Conservation (phyloP, 2,797 vertebrate genomes). For the Scomberomorus guttatus region DNA sequence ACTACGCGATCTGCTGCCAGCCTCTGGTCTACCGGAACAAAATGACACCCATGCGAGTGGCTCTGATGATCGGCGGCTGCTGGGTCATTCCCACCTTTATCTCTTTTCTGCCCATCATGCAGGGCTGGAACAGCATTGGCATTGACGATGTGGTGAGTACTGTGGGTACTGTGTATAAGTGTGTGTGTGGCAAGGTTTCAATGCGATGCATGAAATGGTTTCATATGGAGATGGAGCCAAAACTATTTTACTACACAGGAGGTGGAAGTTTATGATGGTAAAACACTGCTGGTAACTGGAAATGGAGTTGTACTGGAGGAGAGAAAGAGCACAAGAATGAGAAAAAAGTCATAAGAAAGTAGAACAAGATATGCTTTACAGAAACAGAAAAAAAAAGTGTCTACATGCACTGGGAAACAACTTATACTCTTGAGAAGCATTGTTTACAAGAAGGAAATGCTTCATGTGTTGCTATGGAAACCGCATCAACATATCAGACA, state of each 20-base stretch:
- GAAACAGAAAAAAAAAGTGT: conserved; percentile 23
- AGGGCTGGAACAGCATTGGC: conserved; percentile 99
- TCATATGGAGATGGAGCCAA: neutral
- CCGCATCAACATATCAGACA: conserved; percentile 49
- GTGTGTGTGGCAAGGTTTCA: neutral
- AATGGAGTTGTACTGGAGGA: neutral
- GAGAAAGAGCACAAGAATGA: neutral
- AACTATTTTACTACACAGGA: conserved; percentile 19
- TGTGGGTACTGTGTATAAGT: conserved; percentile 17
- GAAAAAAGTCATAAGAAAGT: neutral
- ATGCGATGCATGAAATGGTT: neutral
- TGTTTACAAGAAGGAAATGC: conserved; percentile 42
- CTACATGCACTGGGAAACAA: conserved; percentile 1
- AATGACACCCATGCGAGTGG: conserved; percentile 95
- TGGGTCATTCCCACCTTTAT: conserved; percentile 98
- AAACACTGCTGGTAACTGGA: neutral
- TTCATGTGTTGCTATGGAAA: conserved; percentile 25
- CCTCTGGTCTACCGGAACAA: conserved; percentile 98
- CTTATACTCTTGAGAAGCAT: neutral
- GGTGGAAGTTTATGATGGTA: neutral
- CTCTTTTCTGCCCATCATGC: conserved; percentile 99
- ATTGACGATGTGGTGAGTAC: conserved; percentile 93
- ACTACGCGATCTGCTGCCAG: conserved; percentile 99
- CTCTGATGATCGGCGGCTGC: conserved; percentile 96
- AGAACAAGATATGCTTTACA: conserved; percentile 18